phyloP scores from a whole-genome alignment of 2,797 vertebrate species.

The Salarias fasciatus region DNA sequence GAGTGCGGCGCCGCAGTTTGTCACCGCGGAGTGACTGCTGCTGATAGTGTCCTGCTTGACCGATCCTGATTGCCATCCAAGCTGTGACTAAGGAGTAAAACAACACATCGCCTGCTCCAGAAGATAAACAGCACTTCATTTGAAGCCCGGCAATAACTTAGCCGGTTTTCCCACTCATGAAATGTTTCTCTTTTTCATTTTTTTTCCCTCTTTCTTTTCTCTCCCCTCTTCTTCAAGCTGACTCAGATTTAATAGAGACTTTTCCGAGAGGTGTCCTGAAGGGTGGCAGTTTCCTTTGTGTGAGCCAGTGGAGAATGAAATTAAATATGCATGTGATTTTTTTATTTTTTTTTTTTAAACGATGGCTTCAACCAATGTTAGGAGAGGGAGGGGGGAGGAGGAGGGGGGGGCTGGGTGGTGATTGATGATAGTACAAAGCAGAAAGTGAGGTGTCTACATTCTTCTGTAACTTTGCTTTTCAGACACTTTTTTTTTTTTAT shows the following conservation, averaged over 20 bases:
- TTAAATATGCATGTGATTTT: conserved; percentile 80
- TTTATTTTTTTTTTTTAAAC: conserved; percentile 36
- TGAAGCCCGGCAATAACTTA: conserved; percentile 73
- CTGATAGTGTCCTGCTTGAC: conserved; percentile 70
- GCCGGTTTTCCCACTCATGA: conserved; percentile 65
- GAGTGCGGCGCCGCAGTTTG: conserved; percentile 58
- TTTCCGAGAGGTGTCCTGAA: conserved; percentile 76
- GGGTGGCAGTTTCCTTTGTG: conserved; percentile 78
- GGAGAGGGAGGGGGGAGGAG: conserved; percentile 36
- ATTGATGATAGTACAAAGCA: conserved; percentile 82
- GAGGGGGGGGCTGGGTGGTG: conserved; percentile 58
- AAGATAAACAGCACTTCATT: conserved; percentile 79
- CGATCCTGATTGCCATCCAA: conserved; percentile 72
- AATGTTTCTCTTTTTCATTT: conserved; percentile 29
- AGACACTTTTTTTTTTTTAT: conserved; percentile 66
- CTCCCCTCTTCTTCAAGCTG: conserved; percentile 39
- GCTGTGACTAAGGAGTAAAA: conserved; percentile 71
- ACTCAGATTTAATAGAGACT: conserved; percentile 75
- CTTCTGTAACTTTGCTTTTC: conserved; percentile 74
- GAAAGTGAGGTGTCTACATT: conserved; percentile 74
- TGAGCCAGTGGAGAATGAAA: conserved; percentile 84
- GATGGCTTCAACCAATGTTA: conserved; percentile 67
- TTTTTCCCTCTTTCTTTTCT: neutral
- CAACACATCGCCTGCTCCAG: conserved; percentile 62
- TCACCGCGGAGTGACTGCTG: conserved; percentile 67